phyloP scores from a whole-genome alignment of 2,113 vertebrate species.

The Anser cygnoides region DNA sequence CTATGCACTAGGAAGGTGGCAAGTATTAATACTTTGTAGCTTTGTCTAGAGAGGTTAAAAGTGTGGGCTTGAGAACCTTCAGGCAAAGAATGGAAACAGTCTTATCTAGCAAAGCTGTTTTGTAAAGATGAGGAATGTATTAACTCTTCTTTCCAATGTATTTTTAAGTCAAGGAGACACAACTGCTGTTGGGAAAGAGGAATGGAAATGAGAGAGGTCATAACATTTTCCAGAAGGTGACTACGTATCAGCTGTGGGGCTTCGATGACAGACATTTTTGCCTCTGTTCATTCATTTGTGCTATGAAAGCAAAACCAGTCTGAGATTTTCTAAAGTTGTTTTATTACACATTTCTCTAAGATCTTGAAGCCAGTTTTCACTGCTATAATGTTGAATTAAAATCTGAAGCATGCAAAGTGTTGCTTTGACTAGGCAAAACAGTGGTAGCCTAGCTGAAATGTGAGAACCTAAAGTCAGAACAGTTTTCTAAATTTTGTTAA shows the following conservation, averaged over 20 bases:
- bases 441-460: not conserved
- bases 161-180: not conserved
- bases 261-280: not conserved
- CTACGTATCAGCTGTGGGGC: not conserved
- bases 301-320: not conserved
- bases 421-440: not conserved
- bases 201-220: not conserved
- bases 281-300: not conserved
- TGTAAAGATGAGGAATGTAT: not conserved
- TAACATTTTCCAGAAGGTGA: not conserved
- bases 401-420: accelerated
- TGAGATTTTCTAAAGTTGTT: not conserved
- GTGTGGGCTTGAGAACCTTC: not conserved
- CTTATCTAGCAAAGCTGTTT: not conserved
- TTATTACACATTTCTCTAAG: not conserved
- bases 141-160: not conserved
- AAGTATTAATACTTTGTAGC: not conserved
- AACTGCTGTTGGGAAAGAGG: not conserved
- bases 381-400: not conserved
- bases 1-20: not conserved
- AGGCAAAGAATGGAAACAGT: not conserved
- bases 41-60: not conserved
- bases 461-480: not conserved
- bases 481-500: not conserved
- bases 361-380: not conserved